Percentiles rank a stretch among this genome's conserved stretches.
Conservation (phyloP, 1,140 invertebrate genomes). For the Mactra quadrangularis region DNA sequence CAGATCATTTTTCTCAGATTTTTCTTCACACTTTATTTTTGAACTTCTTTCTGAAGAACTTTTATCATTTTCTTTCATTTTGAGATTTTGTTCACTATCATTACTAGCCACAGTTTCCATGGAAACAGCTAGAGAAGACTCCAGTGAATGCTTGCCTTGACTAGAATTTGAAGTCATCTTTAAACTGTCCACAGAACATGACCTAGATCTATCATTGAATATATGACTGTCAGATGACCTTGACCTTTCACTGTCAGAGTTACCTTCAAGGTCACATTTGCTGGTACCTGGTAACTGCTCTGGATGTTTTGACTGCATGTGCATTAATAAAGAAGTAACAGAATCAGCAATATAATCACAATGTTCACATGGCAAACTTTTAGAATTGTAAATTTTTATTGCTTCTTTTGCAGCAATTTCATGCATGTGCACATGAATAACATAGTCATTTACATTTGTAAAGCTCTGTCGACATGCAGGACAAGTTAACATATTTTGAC, state of each 20-base stretch:
- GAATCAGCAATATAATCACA: conserved; percentile 73
- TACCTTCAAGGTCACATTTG: conserved; percentile 40
- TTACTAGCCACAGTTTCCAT: too few relatives aligned
- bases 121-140: neutral
- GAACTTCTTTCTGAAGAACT: neutral
- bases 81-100: too few relatives aligned
- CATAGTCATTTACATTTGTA: conserved; percentile 69
- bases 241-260: conserved; percentile 55
- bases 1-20: conserved; percentile 34
- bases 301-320: conserved; percentile 73
- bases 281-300: conserved; percentile 59
- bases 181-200: conserved; percentile 58
- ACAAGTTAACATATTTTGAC: conserved; percentile 66
- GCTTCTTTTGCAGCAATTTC: conserved; percentile 72
- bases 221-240: conserved; percentile 33
- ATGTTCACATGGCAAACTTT: conserved; percentile 70
- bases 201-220: conserved; percentile 49
- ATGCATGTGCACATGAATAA: conserved; percentile 76
- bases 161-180: conserved; percentile 55
- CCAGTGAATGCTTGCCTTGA: conserved; percentile 5
- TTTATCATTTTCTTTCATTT: neutral
- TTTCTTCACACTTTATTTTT: neutral
- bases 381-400: conserved; percentile 62
- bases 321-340: conserved; percentile 69
- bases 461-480: conserved; percentile 77